These are phyloP conservation scores for Drosophila ustulata DNA, from an alignment of 2,888 invertebrate genomes.

Conservation along the genomic window DNA sequence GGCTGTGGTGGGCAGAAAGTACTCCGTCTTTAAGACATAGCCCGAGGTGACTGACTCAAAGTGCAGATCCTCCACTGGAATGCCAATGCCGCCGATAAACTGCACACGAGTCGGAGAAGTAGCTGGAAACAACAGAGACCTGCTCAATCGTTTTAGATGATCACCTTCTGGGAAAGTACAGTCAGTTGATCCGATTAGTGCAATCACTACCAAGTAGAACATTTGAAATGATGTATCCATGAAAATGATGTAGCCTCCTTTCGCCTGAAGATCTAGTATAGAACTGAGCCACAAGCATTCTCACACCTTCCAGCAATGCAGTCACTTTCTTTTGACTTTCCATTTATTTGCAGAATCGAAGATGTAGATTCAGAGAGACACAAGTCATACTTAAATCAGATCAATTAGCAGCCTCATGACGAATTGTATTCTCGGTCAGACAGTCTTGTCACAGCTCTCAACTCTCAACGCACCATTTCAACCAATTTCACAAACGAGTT, in stretches of 20 bases:
- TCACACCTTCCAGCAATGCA: conserved; percentile 43
- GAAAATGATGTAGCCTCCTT: conserved; percentile 9
- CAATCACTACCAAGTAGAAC: not conserved
- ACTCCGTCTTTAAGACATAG: conserved; percentile 83
- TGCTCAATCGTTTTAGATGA: conserved; percentile 52
- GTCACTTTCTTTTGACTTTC: conserved; percentile 60
- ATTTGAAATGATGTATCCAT: conserved; percentile 27
- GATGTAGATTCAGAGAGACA: not conserved
- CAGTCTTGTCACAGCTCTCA: conserved; percentile 6
- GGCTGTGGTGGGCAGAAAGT: conserved; percentile 79
- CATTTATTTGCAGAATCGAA: conserved; percentile 14
- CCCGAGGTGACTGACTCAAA: conserved; percentile 83
- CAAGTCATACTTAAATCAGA: conserved; percentile 35
- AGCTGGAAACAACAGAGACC: conserved; percentile 80
- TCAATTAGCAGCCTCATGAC: conserved; percentile 65
- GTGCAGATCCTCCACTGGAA: conserved; percentile 80
- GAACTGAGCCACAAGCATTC: conserved; percentile 50
- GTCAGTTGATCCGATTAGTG: conserved; percentile 7
- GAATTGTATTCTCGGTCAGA: conserved; percentile 31
- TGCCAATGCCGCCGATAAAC: conserved; percentile 84
- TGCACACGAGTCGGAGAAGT: conserved; percentile 83
- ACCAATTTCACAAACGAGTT: conserved; percentile 48
- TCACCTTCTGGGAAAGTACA: conserved; percentile 4
- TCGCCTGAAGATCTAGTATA: conserved; percentile 27
- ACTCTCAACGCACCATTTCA: conserved; percentile 48